These are phyloP conservation scores for Microdon myrmicae DNA, from an alignment of 2,888 invertebrate species.

Conservation along the genomic window DNA sequence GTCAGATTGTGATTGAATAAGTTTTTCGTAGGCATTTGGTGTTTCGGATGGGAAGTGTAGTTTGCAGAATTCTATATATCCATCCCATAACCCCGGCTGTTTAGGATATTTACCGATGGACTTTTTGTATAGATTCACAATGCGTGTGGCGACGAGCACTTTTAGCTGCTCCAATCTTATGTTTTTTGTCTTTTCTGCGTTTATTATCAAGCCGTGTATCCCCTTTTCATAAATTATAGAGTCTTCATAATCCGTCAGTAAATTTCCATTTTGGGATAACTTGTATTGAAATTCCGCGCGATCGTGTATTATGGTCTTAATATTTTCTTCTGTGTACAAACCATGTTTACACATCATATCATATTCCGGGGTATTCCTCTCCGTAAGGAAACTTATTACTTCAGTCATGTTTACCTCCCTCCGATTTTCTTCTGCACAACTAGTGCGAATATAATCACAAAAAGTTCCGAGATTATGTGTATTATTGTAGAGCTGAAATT, in stretches of 20 bases:
- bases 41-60: slow-evolving; percentile 71
- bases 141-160: slow-evolving; percentile 75
- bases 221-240: slow-evolving; percentile 63
- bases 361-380: no score
- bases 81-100: slow-evolving; percentile 79
- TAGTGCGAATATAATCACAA: no score
- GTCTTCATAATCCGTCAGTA: slow-evolving; percentile 58
- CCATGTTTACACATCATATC: no score
- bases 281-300: no score
- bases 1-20: slow-evolving; percentile 77
- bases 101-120: slow-evolving; percentile 76
- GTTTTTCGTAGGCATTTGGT: slow-evolving; percentile 71
- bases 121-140: slow-evolving; percentile 79
- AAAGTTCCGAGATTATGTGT: no score
- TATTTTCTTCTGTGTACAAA: no score
- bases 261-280: slow-evolving; percentile 57
- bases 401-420: no score
- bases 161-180: slow-evolving; percentile 72
- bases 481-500: no score
- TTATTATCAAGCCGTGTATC: slow-evolving; percentile 57
- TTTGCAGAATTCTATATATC: slow-evolving; percentile 82
- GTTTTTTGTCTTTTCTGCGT: slow-evolving; percentile 73
- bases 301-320: no score
- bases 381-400: no score
- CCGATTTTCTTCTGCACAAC: no score